Base-by-base conservation (phyloP, 1,140 invertebrate genomes). In the Pogonomyrmex barbatus region DNA sequence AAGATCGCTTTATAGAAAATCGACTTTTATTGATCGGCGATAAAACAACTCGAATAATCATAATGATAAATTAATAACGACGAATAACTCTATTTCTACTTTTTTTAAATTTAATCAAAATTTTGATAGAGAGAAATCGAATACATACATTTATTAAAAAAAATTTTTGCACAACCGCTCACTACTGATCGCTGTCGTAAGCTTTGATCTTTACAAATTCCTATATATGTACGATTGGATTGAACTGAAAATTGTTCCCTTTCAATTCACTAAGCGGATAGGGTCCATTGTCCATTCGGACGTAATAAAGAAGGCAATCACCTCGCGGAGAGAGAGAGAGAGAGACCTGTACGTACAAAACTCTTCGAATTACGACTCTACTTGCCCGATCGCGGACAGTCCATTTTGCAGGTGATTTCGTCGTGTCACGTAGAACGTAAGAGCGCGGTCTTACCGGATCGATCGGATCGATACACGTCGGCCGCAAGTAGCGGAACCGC, bases 371-470 rank as follows among this genome's bases (percentile, higher is more conserved):
- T 81, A 65, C 68, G 36, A 60, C 24, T 47, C 79, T 77, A 52
- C 60, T 81, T 75, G 47, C 14, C 73, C 88, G 68, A 85, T 68
- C 75, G 67, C 47, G 50, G 58, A 30, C 6, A 65, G 62, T 85
- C 71, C 54, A 86, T 86, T 88, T 89, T 86, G 63, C 82, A 63
- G 75, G 33, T 75, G 87, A 89, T 86, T 81, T 54, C 54, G 10
- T 47, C 8, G 81, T 73, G 81, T 83, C 50, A 33, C 56, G 75
- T 60, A 79, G 75, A 67, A 36, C 67, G 60, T 88, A 76, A 81
- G 65, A 86, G 62, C 47, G 58, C 33, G 24, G 24, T 75, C 17
- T 10, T 50, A 47, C 81, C 63, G 24, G 24, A 36, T 36, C 78
- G 56, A 60, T 85, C 54, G 54, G 79, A 81, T 88, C 81, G 68